Percentiles rank a stretch among this genome's conserved stretches.
These are phyloP conservation scores for Thymelicus sylvestris DNA, from an alignment of 2,888 invertebrate species.

Conservation along the genomic window DNA sequence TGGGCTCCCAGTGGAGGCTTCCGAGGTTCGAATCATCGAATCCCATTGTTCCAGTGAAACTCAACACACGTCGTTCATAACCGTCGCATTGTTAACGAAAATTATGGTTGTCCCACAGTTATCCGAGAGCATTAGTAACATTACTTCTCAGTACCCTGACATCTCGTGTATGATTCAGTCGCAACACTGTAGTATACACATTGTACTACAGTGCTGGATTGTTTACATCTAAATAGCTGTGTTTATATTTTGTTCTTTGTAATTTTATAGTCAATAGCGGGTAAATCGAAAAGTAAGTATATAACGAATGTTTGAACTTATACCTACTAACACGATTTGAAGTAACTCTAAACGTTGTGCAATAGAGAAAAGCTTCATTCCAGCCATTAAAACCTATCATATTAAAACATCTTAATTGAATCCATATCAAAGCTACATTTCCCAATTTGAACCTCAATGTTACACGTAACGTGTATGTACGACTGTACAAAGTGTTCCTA, in stretches of 20 bases:
- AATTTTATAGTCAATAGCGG: conserved; percentile 2
- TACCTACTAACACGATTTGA: too few species aligned
- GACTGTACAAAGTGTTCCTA: background rate
- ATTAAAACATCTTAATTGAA: too few species aligned
- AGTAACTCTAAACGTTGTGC: too few species aligned
- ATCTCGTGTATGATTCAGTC: conserved; percentile 57
- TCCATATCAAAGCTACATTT: background rate
- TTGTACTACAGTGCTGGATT: conserved; percentile 18
- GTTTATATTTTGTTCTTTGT: conserved; percentile 26
- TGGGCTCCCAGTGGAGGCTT: conserved; percentile 11
- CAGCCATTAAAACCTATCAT: too few species aligned
- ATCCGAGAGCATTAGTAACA: conserved; percentile 72
- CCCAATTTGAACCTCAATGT: background rate
- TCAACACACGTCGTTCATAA: conserved; percentile 68
- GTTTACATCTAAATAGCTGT: conserved; percentile 13
- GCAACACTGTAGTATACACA: conserved; percentile 47
- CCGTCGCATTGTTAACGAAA: conserved; percentile 69
- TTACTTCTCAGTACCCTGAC: conserved; percentile 62
- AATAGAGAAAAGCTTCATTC: too few species aligned
- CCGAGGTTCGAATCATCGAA: conserved; percentile 72
- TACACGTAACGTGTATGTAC: background rate
- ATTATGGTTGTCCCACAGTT: conserved; percentile 75
- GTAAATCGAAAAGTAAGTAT: too few species aligned
- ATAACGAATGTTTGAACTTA: too few species aligned
- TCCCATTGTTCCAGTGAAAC: conserved; percentile 72